Base-by-base conservation (phyloP, 1,140 invertebrate genomes). In the Metaphire vulgaris region DNA sequence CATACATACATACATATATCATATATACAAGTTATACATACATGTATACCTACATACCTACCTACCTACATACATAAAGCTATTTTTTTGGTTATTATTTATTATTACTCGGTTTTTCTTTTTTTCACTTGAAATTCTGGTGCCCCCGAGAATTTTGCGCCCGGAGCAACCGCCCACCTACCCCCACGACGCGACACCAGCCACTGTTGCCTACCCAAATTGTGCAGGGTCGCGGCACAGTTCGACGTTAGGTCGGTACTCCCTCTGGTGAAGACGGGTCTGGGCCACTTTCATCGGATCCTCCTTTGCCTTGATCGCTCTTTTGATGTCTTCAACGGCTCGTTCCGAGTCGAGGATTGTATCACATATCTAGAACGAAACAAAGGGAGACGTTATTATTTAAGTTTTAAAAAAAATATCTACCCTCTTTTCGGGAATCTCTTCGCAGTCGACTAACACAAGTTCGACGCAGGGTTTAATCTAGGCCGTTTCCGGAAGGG, bases 201-300 rank as follows among this genome's bases (percentile, higher is more conserved):
- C 26, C 31, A 71, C 30, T 15, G 21, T 26, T 14, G 1, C 84
- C 78, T 81, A 86, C 85, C 83, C 81, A 78, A 84, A 83, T 78
- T 86, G 85, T 33, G 82, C 81, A 65, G 82, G 82, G 79, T 86
- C 85, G 78, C 84, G 78, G 77, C 85, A 86, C 6, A 85, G 80
- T 65, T 86, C 85, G 14, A 86, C 84, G 41, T 80, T 80, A 21
- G 85, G 85, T 75, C 85, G 79, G 78, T 74, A 81, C 26, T 83
- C 81, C 68, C 85, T 76, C 78, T 84, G 82, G 71, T 86, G 79
- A 29, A 87, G 81, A 41, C 86, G 80, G 2, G 85, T 86, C 79
- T 87, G 85, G 26, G 85, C 84, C 0, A 86, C 84, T 74, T 87
- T 87, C 80, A 87, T 81, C 41, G 86, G 84, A 70, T 85, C 83